phyloP scores from a whole-genome alignment of 37 sponge, comb jelly and placozoan species.

The Spongia lamella region DNA sequence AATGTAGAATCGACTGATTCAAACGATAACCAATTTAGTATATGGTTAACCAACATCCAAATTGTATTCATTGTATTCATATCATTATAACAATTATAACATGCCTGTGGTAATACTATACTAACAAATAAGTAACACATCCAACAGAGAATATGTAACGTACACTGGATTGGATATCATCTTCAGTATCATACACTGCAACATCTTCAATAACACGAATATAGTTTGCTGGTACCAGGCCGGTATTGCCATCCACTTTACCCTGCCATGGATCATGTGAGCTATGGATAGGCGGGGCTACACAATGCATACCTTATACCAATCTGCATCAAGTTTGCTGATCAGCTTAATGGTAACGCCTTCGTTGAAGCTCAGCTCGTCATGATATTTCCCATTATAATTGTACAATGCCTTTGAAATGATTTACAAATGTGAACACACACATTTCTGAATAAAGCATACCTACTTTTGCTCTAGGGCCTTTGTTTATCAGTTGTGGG shows the following conservation, averaged over 20 bases:
- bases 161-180: no score
- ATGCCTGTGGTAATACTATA: no score
- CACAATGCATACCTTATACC: constrained; percentile 24
- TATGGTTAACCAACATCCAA: no score
- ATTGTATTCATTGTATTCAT: no score
- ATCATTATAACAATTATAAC: no score
- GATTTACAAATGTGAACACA: no score
- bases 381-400: constrained; percentile 40
- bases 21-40: no score
- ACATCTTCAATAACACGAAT: constrained; percentile 52
- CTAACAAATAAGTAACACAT: no score
- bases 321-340: constrained; percentile 3
- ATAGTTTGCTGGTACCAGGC: constrained; percentile 68
- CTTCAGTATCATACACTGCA: not conserved
- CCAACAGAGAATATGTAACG: no score
- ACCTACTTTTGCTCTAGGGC: constrained; percentile 38
- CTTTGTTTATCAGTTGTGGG: not conserved
- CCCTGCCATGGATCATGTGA: constrained; percentile 20
- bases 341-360: constrained; percentile 17
- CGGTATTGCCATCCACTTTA: constrained; percentile 33
- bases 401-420: constrained; percentile 39
- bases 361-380: constrained; percentile 55
- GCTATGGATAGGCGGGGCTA: not conserved
- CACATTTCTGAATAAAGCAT: no score
- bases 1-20: no score